Conservation (phyloP, 2,113 vertebrate species). For the Nycticorax nycticorax region DNA sequence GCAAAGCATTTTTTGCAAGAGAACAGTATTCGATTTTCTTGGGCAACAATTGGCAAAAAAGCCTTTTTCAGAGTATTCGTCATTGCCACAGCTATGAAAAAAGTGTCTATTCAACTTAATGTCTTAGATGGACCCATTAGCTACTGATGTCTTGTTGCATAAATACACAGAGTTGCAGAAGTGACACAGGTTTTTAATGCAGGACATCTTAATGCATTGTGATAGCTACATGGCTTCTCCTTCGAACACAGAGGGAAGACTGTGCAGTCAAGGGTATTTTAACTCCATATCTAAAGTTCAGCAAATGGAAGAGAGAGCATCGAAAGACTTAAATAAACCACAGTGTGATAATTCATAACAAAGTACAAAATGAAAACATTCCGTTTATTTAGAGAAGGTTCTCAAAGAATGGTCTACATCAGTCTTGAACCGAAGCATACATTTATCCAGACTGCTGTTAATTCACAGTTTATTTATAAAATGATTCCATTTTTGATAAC, state of each 20-base stretch:
- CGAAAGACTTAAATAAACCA: constrained; percentile 40
- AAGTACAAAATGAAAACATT: constrained; percentile 14
- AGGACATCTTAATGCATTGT: constrained; percentile 52
- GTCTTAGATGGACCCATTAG: constrained; percentile 62
- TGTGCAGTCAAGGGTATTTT: neutral
- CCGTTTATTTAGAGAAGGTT: constrained; percentile 15
- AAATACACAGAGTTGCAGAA: constrained; percentile 59
- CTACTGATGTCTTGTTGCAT: constrained; percentile 70
- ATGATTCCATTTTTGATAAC: constrained; percentile 35
- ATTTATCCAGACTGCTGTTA: neutral
- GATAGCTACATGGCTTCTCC: constrained; percentile 31
- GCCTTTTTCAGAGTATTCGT: constrained; percentile 41
- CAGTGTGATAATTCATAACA: constrained; percentile 18
- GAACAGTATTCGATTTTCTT: constrained; percentile 28
- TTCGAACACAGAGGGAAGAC: neutral
- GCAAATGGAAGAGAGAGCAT: constrained; percentile 5
- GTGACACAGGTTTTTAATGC: constrained; percentile 62
- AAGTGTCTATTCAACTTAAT: constrained; percentile 66
- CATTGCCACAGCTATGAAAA: constrained; percentile 60
- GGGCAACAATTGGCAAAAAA: constrained; percentile 9
- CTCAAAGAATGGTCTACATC: neutral
- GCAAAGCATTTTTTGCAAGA: neutral
- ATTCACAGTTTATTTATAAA: constrained; percentile 56
- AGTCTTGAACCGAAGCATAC: neutral
- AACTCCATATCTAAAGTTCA: constrained; percentile 3